Evolutionary conservation across 2,888 invertebrate species (phyloP), one percentile per base, ranked within the genome.

Genomic region (Cephus pulcher): DNA sequence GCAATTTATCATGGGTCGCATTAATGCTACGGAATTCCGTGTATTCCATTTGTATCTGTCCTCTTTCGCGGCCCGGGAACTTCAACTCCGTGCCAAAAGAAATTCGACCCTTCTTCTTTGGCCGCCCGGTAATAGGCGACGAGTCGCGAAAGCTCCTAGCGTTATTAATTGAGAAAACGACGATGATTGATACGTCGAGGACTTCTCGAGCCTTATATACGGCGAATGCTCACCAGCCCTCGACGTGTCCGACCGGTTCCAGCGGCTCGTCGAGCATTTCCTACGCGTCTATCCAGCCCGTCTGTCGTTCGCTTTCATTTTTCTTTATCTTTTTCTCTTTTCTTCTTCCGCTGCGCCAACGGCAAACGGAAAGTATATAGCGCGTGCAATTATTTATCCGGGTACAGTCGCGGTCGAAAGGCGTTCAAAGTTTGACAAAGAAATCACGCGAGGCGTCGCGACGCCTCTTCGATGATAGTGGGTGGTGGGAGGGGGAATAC

Each of bases 1-100:
- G 86, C 86, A 86, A 89, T 89, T 89, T 88, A 89, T 89, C 89
- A 89, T 87, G 85, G 88, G 82, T 79, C 84, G 85, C 87, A 88
- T 88, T 89, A 89, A 89, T 89, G 88, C 88, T 82, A 84, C 84
- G 86, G 86, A 87, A 88, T 88, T 86, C 85, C 87, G 84, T 89
- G 89, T 89, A 88, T 88, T 89, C 87, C 88, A 89, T 89, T 89
- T 89, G 89, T 89, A 89, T 86, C 88, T 88, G 89, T 89, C 88
- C 86, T 85, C 84, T 84, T 82, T 83, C 79, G 81, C 80, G 80
- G 81, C 79, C 79, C 81, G 78, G 82, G 80, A 74, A 40, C 74
- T 34, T 30, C 32, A 74, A 34, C 34, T 33, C 34, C 74, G 74
- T 30, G 74, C 71, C 71, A 71, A 71, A 71, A 71, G 71, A 34